Evolutionary conservation across 1,140 invertebrate genomes (phyloP).

Genomic region (Sinella curviseta): DNA sequence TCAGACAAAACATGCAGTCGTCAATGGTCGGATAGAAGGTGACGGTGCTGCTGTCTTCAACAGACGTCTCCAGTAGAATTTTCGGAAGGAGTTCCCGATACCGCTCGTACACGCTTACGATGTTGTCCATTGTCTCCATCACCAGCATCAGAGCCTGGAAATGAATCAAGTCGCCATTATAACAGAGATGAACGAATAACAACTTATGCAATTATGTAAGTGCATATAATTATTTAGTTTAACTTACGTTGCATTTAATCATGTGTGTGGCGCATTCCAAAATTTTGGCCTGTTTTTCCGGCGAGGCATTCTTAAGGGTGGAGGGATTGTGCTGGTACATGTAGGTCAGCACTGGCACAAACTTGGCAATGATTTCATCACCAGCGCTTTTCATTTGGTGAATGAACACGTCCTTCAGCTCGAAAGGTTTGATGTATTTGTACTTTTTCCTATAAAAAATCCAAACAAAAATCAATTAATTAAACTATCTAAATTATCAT

Average conservation of each 20-base stretch:
- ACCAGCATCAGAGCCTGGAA: conserved; percentile 29
- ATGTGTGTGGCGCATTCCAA: conserved; percentile 41
- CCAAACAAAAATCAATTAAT: neutral
- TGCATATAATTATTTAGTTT: neutral
- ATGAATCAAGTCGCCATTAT: neutral
- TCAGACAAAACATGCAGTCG: conserved; percentile 44
- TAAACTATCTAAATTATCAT: neutral
- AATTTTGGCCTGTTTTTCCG: conserved; percentile 19
- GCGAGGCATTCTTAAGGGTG: neutral
- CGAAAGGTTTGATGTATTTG: conserved; percentile 37
- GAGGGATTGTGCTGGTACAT: conserved; percentile 33
- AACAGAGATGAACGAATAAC: neutral
- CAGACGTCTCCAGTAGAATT: conserved; percentile 39
- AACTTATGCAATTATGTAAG: neutral
- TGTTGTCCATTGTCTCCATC: conserved; percentile 31
- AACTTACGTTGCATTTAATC: conserved; percentile 40
- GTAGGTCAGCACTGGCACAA: conserved; percentile 29
- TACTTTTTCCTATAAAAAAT: neutral
- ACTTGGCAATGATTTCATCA: conserved; percentile 40
- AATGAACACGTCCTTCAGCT: conserved; percentile 41
- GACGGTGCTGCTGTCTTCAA: conserved; percentile 35
- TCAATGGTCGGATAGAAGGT: conserved; percentile 32
- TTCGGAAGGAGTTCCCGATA: conserved; percentile 34
- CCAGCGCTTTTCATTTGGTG: conserved; percentile 40
- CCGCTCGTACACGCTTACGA: conserved; percentile 43